Base-by-base conservation (phyloP, 92 coral and sea anemone genomes). In the Paragorgia papillata region DNA sequence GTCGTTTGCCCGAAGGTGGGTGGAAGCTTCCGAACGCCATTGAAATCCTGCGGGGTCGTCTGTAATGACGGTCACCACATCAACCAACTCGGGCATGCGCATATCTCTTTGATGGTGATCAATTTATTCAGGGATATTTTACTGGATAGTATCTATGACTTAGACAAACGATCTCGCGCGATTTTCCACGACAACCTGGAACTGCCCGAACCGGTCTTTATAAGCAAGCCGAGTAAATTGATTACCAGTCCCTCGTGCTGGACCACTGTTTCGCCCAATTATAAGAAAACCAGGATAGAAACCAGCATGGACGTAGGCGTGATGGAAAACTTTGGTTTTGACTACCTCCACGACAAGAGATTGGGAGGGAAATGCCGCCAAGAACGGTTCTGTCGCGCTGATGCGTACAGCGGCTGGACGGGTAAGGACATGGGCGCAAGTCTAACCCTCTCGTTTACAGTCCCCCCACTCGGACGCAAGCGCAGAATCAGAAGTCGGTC, bases 391-490 rank as follows among this genome's bases (percentile, higher is more conserved):
- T 48, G 59, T 43, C 89, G 96, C 51, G 81, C 81, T 0, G 96
- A 90, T 27, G 85, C 96, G 22, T 90, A 81, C 69, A 88, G 91
- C 37, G 85, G 89, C 33, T 90, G 96, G 96, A 57, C 48, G 50
- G 67, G 91, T 0, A 24, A 34, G 9, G 64, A 84, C 1, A 62
- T 61, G n/a, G 79, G 79, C 2, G 86, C 88, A 9, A 7, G 73
- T 0, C 79, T 90, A n/a, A 80, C 83, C 50, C 82, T 87, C 49
- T 46, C 57, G 22, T 65, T 90, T 39, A 35, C 56, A 55, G 84
- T 90, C 43, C 85, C 86, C 15, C 19, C 84, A 27, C 25, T 10
- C 34, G 74, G 30, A 55, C 46, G 61, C 80, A 58, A 80, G 21
- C 22, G 51, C 1, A 19, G 37, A 21, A 20, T 62, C 51, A 37